A percentile compares a stretch with the other conserved stretches of the same genome.
phyloP scores from a whole-genome alignment of 2,888 invertebrate species.

The Amphimallon solstitiale region DNA sequence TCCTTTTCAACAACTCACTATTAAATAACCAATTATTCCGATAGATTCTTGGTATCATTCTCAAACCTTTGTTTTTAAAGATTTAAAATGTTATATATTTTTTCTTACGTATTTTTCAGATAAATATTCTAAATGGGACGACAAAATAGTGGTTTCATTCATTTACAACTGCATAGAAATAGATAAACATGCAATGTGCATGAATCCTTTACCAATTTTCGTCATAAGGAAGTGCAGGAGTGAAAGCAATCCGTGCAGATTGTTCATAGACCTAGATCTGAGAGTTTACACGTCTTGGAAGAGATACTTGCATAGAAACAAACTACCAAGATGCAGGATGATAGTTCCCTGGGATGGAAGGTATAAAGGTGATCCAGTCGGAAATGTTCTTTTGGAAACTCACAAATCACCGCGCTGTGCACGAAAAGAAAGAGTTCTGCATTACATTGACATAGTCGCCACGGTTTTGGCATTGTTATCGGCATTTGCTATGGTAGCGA shows the following conservation, averaged over 20 bases:
- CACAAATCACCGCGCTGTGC: constrained; percentile 56
- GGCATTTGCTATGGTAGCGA: constrained; percentile 52
- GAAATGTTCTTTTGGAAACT: constrained; percentile 51
- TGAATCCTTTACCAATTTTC: constrained; percentile 56
- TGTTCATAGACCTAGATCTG: constrained; percentile 60
- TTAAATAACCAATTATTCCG: too few relatives aligned
- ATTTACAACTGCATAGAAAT: constrained; percentile 49
- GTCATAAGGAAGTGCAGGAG: constrained; percentile 56
- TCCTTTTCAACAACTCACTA: too few relatives aligned
- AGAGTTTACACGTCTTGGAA: constrained; percentile 68
- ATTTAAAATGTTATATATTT: constrained; percentile 3
- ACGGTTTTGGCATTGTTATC: constrained; percentile 61
- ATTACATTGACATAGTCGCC: constrained; percentile 52
- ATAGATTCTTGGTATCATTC: too few relatives aligned
- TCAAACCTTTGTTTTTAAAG: too few relatives aligned
- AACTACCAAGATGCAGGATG: constrained; percentile 66
- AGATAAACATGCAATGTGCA: constrained; percentile 52
- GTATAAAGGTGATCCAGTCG: constrained; percentile 49
- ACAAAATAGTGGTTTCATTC: constrained; percentile 41
- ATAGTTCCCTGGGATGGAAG: constrained; percentile 67
- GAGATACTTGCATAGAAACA: constrained; percentile 66
- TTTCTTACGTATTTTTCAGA: too few relatives aligned
- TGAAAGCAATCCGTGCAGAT: constrained; percentile 53
- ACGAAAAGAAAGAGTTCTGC: constrained; percentile 49
- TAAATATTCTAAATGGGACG: constrained; percentile 39